Evolutionary conservation across 2,888 invertebrate species (phyloP).

Genomic region (Agrotis clavis): DNA sequence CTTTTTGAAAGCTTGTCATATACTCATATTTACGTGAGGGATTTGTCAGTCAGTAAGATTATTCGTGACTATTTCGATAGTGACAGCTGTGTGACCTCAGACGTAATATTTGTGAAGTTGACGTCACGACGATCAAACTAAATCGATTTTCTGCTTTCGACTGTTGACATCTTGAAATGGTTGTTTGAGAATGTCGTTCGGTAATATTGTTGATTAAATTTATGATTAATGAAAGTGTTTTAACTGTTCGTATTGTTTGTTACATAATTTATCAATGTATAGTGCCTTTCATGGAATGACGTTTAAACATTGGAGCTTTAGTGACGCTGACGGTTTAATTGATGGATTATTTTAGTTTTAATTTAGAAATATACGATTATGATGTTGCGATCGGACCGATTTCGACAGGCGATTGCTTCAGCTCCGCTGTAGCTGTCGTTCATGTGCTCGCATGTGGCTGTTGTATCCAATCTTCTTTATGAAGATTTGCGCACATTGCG

Average conservation of each 20-base stretch:
- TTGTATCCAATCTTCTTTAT: too few species aligned
- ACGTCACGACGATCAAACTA: slow-evolving; percentile 20
- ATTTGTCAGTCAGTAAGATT: slow-evolving; percentile 48
- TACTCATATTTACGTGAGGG: slow-evolving; percentile 47
- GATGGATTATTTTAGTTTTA: background rate
- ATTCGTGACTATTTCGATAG: slow-evolving; percentile 24
- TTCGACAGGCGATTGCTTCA: too few species aligned
- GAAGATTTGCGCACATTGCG: too few species aligned
- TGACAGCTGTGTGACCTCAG: slow-evolving; percentile 43
- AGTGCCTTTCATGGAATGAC: background rate
- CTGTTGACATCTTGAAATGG: slow-evolving; percentile 16
- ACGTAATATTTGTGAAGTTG: slow-evolving; percentile 2
- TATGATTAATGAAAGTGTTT: slow-evolving; percentile 16
- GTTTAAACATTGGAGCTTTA: background rate
- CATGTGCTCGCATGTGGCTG: too few species aligned
- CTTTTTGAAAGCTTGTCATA: slow-evolving; percentile 57
- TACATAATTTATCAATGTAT: background rate
- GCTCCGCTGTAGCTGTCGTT: too few species aligned
- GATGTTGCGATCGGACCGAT: too few species aligned
- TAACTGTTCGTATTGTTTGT: background rate
- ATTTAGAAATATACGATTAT: too few species aligned
- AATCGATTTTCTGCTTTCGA: slow-evolving; percentile 15
- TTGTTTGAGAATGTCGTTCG: background rate
- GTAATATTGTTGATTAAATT: background rate
- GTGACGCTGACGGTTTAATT: too few species aligned